These are phyloP conservation scores for Halcyon smyrnensis DNA, from an alignment of 2,797 vertebrate genomes.

Conservation along the genomic window DNA sequence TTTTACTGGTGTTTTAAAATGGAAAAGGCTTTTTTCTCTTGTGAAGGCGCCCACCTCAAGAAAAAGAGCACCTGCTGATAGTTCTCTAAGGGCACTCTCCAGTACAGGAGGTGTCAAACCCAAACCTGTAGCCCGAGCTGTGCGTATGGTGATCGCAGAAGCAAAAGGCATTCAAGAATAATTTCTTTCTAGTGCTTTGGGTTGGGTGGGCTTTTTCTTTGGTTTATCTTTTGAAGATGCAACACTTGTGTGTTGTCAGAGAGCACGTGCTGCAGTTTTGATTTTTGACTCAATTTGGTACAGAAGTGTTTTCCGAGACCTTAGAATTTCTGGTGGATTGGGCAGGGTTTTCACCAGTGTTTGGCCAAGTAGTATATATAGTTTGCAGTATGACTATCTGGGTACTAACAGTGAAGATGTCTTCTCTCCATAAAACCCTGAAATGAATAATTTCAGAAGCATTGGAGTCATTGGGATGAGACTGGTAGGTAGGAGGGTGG, in stretches of 20 bases:
- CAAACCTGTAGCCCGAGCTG: not conserved
- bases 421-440: not conserved
- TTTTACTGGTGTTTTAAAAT: not conserved
- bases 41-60: not conserved
- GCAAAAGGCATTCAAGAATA: not conserved
- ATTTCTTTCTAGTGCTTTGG: not conserved
- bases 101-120: not conserved
- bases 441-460: not conserved
- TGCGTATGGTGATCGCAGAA: not conserved
- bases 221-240: not conserved
- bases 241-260: not conserved
- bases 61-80: not conserved
- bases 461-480: not conserved
- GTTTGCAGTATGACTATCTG: not conserved
- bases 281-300: not conserved
- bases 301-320: not conserved
- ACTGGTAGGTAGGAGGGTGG: not conserved
- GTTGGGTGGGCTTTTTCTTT: not conserved
- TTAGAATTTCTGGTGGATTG: not conserved
- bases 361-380: not conserved
- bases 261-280: not conserved
- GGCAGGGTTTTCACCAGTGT: not conserved
- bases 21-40: not conserved
- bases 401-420: not conserved
- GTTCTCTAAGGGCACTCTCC: not conserved